A percentile compares a stretch with the other conserved stretches of the same genome.
Evolutionary conservation across 2,888 invertebrate species (phyloP).

Genomic region (Lordiphosa fenestrarum): DNA sequence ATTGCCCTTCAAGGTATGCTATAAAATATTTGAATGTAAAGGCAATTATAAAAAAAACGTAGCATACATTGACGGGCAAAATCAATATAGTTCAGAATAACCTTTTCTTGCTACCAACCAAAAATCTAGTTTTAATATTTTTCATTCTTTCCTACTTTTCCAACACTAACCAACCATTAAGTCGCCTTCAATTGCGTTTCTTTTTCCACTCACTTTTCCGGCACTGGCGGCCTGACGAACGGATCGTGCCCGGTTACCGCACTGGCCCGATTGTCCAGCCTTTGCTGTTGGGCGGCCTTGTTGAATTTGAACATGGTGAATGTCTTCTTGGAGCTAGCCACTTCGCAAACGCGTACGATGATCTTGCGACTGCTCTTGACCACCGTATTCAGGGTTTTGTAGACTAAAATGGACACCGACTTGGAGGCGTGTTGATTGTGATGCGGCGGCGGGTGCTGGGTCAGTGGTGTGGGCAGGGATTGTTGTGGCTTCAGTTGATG

Average conservation of each 20-base stretch:
- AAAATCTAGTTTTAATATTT: no score
- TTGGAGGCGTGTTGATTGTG: conserved; percentile 71
- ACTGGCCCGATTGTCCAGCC: conserved; percentile 83
- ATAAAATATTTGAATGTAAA: no score
- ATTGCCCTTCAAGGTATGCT: no score
- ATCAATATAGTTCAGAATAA: no score
- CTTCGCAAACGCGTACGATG: conserved; percentile 80
- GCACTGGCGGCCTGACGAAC: conserved; percentile 86
- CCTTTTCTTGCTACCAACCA: no score
- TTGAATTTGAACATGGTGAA: conserved; percentile 87
- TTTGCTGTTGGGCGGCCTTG: conserved; percentile 76
- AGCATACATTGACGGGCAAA: no score
- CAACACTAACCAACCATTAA: conserved; percentile 12
- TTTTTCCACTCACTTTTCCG: conserved; percentile 78
- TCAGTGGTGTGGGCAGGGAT: conserved; percentile 72
- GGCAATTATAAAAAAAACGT: no score
- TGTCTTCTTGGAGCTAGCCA: conserved; percentile 80
- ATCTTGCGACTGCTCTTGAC: conserved; percentile 81
- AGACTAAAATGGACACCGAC: conserved; percentile 80
- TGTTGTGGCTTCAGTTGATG: conserved; percentile 77
- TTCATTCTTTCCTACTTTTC: no score
- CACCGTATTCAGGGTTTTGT: conserved; percentile 80
- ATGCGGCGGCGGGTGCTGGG: conserved; percentile 49
- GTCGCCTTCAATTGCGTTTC: neutral
- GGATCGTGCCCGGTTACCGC: conserved; percentile 91